A percentile compares a stretch with the other conserved stretches of the same genome.
These are phyloP conservation scores for Sylvietta virens DNA, from an alignment of 2,113 vertebrate genomes.

Conservation along the genomic window DNA sequence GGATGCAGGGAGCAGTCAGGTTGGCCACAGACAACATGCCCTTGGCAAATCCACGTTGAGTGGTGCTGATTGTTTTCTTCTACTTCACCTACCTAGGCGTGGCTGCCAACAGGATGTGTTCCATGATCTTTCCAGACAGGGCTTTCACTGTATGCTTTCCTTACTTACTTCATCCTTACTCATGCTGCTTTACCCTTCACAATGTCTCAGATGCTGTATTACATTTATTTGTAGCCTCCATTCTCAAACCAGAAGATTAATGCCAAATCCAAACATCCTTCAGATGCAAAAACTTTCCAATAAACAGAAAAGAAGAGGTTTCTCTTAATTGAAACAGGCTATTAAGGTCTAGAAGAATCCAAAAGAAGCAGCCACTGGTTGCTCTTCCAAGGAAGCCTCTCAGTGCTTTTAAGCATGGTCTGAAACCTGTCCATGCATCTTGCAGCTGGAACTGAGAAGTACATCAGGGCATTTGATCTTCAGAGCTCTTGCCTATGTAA, in stretches of 20 bases:
- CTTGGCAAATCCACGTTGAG: neutral
- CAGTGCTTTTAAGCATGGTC: neutral
- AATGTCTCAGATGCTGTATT: neutral
- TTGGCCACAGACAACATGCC: neutral
- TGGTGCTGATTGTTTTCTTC: neutral
- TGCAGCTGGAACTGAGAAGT: neutral
- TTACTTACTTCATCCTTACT: neutral
- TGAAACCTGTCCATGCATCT: neutral
- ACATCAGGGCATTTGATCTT: neutral
- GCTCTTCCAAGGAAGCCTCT: neutral
- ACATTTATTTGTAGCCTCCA: neutral
- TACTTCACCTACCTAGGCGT: rapidly evolving
- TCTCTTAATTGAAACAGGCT: neutral
- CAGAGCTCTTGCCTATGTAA: neutral
- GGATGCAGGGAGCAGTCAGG: neutral
- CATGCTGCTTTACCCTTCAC: neutral
- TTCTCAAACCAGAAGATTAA: neutral
- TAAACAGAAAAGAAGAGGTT: neutral
- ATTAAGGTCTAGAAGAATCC: neutral
- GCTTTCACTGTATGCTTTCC: neutral
- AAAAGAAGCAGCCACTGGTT: neutral
- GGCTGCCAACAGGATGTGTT: neutral
- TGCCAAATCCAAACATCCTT: neutral
- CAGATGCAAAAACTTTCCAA: neutral
- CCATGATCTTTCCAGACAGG: neutral